Base-by-base conservation (phyloP, 1,140 invertebrate species). In the Bombyx mori region DNA sequence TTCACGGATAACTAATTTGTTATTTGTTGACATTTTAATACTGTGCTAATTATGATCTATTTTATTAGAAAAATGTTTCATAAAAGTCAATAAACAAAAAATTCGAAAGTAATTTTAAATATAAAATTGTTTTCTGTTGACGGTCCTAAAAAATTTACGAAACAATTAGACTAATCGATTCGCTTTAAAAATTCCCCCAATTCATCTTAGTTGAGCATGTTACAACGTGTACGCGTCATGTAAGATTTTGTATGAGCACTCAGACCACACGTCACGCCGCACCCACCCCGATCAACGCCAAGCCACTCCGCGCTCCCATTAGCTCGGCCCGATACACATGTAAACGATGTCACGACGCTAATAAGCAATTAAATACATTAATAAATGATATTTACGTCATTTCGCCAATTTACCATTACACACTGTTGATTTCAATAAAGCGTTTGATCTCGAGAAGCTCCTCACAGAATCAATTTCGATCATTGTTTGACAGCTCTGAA, bases 321-420 rank as follows among this genome's bases (percentile, higher is more conserved):
- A 35, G 75, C 78, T 77, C 81, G 64, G 62, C 60, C 71, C 68
- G 62, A 66, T 77, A 79, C 75, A 77, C 77, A 69, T 71, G 77
- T 78, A 63, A 77, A 35, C 26, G 26, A 35, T 63, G 74, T 76
- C 68, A 66, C 12, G 53, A 71, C 63, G 77, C 70, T 82, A 86
- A 83, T 83, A 82, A 79, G 68, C 82, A 86, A 83, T 86, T 86
- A 86, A 79, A 81, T 26, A 56, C 45, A 55, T 54, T 54, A 54
- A 35, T 35, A 35, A 35, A 54, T 44, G 69, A 80, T 79, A 80
- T 82, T 80, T 67, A 75, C 72, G 69, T 62, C 65, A 74, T 79
- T 67, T 73, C 8, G 42, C 22, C 73, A 76, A 82, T 80, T 77
- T 73, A 69, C 67, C 62, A 74, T 80, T 76, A 65, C 78, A 62